Conservation (phyloP, 2,888 invertebrate genomes). For the Agrotis ipsilon region DNA sequence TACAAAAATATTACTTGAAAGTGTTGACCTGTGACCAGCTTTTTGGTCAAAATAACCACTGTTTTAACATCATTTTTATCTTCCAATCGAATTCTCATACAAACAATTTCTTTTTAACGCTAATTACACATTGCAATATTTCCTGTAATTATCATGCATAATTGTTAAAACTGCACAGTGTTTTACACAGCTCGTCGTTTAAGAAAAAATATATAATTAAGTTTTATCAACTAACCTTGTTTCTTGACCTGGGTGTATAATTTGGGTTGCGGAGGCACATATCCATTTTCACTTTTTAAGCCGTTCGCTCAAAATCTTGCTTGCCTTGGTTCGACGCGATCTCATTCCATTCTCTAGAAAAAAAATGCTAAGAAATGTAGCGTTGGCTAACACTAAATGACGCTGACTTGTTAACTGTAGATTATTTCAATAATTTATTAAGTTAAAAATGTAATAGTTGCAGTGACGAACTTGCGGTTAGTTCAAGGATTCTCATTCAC, state of each 20-base stretch:
- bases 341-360: slow-evolving; percentile 56
- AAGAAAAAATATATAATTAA: slow-evolving; percentile 41
- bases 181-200: slow-evolving; percentile 16
- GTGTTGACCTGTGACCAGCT: not conserved
- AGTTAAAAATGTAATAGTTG: slow-evolving; percentile 42
- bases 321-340: slow-evolving; percentile 56
- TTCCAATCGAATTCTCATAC: slow-evolving; percentile 24
- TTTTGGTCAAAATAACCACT: not conserved
- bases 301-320: slow-evolving; percentile 45
- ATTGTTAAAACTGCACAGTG: slow-evolving; percentile 41
- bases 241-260: slow-evolving; percentile 43
- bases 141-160: slow-evolving; percentile 24
- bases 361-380: slow-evolving; percentile 40
- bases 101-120: slow-evolving; percentile 34
- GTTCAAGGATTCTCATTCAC: slow-evolving; percentile 57
- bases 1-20: not conserved
- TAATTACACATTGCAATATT: slow-evolving; percentile 38
- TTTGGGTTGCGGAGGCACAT: slow-evolving; percentile 29
- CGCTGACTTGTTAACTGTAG: slow-evolving; percentile 36
- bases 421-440: slow-evolving; percentile 48
- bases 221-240: slow-evolving; percentile 47
- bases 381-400: slow-evolving; percentile 52
- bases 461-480: slow-evolving; percentile 17
- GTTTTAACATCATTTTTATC: slow-evolving; percentile 3
- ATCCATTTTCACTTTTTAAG: slow-evolving; percentile 55